Base-by-base conservation (phyloP, 2,797 vertebrate genomes). In the Sebastes miniatus region DNA sequence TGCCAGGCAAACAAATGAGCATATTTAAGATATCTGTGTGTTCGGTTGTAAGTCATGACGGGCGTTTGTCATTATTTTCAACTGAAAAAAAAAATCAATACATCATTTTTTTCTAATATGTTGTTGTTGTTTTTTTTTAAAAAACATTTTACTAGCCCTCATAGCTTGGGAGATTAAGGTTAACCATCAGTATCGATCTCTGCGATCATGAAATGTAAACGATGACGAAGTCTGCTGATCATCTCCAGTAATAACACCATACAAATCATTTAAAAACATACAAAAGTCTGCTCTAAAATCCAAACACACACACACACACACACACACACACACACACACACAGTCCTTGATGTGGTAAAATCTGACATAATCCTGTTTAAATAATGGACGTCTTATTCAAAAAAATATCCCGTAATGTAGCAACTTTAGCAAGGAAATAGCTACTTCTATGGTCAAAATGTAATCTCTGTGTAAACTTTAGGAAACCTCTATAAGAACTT, bases 201-300 rank as follows among this genome's bases (percentile, higher is more conserved):
- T 22, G 22, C 3, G 11, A 57, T 76, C 20, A 25, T 64, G 52
- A 66, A n/a, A 84, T 86, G 86, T 89, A 89, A 89, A 87, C 81
- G 85, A 54, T 57, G 80, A 83, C 20, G 1, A 52, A 36, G 36
- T 79, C 57, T 84, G 86, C 76, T 81, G 83, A 87, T 79, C 83
- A 58, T 79, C 29, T 67, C 81, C 82, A 47, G 61, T 63, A 80
- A 83, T 89, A 88, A 91, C 90, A 58, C 24, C 27, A 61, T 20
- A 88, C 89, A 34, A 34, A 80, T 69, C 2, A 76, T 29, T 57
- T 3, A 77, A 39, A 81, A 75, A 74, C 32, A 8, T 73, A 83
- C 24, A 84, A 74, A 70, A 62, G 16, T 32, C 39, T 13, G 8
- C 7, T 56, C 5, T 64, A 14, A 73, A 72, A 36, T 31, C 14